These are phyloP conservation scores for Pungitius pungitius DNA, from an alignment of 2,113 vertebrate genomes.

Conservation along the genomic window DNA sequence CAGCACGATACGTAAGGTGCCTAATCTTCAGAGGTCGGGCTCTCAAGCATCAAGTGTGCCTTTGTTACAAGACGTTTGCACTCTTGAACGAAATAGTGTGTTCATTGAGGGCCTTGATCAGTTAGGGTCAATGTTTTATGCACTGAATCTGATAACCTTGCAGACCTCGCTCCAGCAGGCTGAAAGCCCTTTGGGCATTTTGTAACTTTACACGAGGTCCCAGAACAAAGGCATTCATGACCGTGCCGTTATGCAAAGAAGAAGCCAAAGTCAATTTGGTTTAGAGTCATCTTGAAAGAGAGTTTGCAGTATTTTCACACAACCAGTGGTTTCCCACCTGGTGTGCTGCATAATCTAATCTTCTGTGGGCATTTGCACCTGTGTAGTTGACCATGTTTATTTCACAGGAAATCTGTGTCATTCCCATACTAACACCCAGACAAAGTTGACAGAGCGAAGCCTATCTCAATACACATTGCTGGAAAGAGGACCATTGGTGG, in stretches of 20 bases:
- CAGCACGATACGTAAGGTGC: neutral
- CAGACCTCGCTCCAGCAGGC: neutral
- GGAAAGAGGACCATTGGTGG: neutral
- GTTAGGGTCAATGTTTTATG: neutral
- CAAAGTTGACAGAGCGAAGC: neutral
- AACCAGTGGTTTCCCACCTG: no score
- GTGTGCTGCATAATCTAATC: no score
- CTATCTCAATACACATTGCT: neutral
- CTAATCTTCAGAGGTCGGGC: neutral
- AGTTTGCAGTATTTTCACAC: no score
- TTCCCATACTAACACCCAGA: neutral
- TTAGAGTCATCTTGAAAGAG: no score
- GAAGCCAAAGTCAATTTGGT: no score
- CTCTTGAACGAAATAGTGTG: neutral
- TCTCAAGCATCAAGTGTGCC: neutral
- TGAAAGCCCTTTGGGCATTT: neutral
- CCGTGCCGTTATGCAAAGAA: no score
- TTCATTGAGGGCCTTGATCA: neutral
- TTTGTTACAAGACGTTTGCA: neutral
- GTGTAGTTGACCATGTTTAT: neutral
- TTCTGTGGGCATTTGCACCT: neutral
- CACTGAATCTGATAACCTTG: neutral
- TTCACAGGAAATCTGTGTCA: neutral
- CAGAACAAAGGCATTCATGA: no score
- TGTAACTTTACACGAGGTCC: no score